A percentile compares a stretch with the other conserved stretches of the same genome.
phyloP scores from a whole-genome alignment of 2,888 invertebrate genomes.

The Hemicrepidius hirtus region DNA sequence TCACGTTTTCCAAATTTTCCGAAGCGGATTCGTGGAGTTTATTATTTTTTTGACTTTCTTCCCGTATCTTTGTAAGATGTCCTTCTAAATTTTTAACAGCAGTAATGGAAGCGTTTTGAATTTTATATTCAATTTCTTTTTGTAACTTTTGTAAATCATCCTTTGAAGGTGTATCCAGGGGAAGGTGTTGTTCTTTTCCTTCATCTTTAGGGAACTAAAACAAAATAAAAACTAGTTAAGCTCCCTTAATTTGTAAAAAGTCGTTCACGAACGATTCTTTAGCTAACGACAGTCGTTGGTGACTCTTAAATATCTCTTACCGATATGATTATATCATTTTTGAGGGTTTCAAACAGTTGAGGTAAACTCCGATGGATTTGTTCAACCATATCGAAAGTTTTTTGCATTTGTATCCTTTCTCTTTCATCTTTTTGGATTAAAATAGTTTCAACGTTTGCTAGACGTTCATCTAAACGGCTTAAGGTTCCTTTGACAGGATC shows the following conservation, averaged over 20 bases:
- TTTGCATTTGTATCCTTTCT: slow-evolving; percentile 78
- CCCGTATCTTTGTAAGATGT: slow-evolving; percentile 65
- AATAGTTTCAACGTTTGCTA: slow-evolving; percentile 85
- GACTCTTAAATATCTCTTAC: no score
- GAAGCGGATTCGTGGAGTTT: slow-evolving; percentile 72
- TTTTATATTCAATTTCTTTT: slow-evolving; percentile 64
- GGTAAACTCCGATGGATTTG: slow-evolving; percentile 73
- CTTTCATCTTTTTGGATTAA: slow-evolving; percentile 83
- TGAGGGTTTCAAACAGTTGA: slow-evolving; percentile 71
- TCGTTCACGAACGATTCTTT: no score
- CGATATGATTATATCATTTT: slow-evolving; percentile 68
- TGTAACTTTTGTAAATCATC: slow-evolving; percentile 64
- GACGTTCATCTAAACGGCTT: slow-evolving; percentile 82
- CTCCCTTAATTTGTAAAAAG: no score
- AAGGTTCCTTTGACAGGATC: slow-evolving; percentile 83
- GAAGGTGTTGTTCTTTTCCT: slow-evolving; percentile 48
- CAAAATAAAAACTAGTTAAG: no score
- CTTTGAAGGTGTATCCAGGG: slow-evolving; percentile 58
- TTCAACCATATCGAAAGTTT: slow-evolving; percentile 77
- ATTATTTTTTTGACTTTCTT: slow-evolving; percentile 69
- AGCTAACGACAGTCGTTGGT: no score
- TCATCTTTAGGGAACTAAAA: slow-evolving; percentile 42
- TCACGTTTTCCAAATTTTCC: slow-evolving; percentile 71
- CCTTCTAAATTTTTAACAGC: slow-evolving; percentile 63
- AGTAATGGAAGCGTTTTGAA: slow-evolving; percentile 63